Percentiles rank a stretch among this genome's conserved stretches.
Conservation (phyloP, 2,113 vertebrate species). For the Anseranas semipalmata region DNA sequence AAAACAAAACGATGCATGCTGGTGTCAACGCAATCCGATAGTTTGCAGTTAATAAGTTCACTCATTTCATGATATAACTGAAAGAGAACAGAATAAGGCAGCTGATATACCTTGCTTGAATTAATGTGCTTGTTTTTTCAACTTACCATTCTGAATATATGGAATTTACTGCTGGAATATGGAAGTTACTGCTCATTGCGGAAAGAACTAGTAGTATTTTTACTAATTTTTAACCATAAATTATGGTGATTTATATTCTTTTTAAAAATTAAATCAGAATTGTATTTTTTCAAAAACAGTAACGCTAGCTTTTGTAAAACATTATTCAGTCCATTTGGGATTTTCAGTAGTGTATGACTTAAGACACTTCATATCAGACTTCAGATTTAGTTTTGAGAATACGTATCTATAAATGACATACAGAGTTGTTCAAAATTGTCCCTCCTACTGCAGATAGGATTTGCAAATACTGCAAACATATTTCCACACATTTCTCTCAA, state of each 20-base stretch:
- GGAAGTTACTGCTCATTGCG: not conserved
- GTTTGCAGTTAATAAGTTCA: not conserved
- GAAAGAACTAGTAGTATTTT: not conserved
- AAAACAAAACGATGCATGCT: not conserved
- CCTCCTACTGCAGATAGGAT: not conserved
- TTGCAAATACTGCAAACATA: not conserved
- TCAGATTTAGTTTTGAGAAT: not conserved
- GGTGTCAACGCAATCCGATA: not conserved
- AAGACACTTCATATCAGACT: not conserved
- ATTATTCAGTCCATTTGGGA: not conserved
- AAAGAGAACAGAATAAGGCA: not conserved
- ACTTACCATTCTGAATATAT: not conserved
- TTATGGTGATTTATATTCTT: not conserved
- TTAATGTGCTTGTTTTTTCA: not conserved
- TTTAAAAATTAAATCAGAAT: not conserved
- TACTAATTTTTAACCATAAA: not conserved
- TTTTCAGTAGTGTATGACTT: not conserved
- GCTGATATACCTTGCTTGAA: not conserved
- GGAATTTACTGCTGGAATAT: too few relatives aligned
- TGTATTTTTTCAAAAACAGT: not conserved
- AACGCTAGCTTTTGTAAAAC: not conserved
- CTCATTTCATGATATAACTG: not conserved
- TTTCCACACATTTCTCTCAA: not conserved
- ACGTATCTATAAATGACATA: not conserved
- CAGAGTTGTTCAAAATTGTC: not conserved